These are phyloP conservation scores for Columbina picui DNA, from an alignment of 2,113 vertebrate genomes.

Conservation along the genomic window DNA sequence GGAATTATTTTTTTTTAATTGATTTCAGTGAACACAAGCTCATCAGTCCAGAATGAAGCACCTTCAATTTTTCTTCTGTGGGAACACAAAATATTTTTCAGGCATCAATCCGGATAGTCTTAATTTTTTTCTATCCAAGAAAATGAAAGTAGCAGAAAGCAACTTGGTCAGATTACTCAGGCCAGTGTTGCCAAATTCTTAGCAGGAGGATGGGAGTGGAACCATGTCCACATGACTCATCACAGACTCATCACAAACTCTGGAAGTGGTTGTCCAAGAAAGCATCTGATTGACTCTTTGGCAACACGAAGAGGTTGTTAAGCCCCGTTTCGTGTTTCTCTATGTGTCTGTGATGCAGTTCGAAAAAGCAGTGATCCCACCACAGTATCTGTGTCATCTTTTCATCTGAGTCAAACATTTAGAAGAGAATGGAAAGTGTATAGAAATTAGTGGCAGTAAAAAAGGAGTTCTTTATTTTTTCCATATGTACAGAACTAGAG, in stretches of 20 bases:
- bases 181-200: neutral
- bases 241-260: neutral
- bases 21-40: neutral
- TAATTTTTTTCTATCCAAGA: neutral
- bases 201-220: neutral
- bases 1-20: neutral
- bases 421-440: neutral
- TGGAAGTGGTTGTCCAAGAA: neutral
- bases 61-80: neutral
- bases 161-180: neutral
- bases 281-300: neutral
- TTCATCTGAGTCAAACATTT: neutral
- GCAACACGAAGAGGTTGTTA: neutral
- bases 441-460: neutral
- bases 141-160: neutral
- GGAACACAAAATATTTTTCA: neutral
- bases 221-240: neutral
- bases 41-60: neutral
- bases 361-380: neutral
- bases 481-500: neutral
- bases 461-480: neutral
- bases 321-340: neutral
- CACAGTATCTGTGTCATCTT: neutral
- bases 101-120: neutral
- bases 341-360: neutral